These are phyloP conservation scores for Eilema griseolum DNA, from an alignment of 2,888 invertebrate genomes.

Conservation along the genomic window DNA sequence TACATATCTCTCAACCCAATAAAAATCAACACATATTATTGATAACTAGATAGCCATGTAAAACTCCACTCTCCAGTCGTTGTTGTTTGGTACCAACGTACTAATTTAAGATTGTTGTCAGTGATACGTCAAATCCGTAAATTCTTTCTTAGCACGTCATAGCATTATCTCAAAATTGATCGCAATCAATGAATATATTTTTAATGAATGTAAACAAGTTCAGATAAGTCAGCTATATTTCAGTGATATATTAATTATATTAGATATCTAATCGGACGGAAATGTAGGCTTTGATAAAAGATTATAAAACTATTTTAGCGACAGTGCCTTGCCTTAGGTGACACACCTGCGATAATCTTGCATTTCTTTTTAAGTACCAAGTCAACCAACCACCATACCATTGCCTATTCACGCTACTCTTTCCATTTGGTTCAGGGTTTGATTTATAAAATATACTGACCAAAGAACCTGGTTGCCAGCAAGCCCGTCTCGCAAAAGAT, in stretches of 20 bases:
- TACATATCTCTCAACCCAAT: too few relatives aligned
- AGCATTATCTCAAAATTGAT: neutral
- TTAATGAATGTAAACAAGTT: neutral
- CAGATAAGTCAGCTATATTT: neutral
- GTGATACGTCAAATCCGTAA: neutral
- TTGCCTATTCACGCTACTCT: too few relatives aligned
- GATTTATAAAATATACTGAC: too few relatives aligned
- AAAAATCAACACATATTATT: too few relatives aligned
- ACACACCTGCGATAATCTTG: neutral
- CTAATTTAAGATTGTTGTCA: neutral
- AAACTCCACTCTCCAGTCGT: neutral
- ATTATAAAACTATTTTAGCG: neutral
- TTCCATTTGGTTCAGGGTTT: too few relatives aligned
- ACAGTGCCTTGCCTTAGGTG: neutral
- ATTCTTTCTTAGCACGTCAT: neutral
- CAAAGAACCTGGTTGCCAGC: too few relatives aligned
- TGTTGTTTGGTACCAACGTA: neutral
- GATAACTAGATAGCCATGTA: too few relatives aligned
- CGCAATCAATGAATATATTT: neutral
- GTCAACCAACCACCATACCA: too few relatives aligned
- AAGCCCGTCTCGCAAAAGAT: too few relatives aligned
- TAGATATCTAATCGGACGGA: neutral
- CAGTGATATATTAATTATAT: neutral
- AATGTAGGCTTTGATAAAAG: neutral
- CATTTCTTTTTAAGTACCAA: too few relatives aligned